Conservation (phyloP, 1,140 invertebrate genomes). For the Drosophila lacteicornis region DNA sequence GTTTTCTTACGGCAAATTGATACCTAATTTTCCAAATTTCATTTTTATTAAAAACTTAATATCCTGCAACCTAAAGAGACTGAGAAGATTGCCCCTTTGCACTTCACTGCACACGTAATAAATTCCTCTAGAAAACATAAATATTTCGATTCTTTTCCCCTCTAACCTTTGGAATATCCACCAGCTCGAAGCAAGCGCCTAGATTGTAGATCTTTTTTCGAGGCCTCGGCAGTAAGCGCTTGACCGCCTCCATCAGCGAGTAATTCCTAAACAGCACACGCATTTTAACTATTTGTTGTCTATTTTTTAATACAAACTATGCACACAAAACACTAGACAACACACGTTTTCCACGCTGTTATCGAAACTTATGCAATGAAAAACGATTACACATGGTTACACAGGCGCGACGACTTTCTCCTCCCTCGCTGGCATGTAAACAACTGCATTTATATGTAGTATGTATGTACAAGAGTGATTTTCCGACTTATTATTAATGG, state of each 20-base stretch:
- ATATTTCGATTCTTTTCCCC: background rate
- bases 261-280: conserved; percentile 47
- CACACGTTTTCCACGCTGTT: conserved; percentile 46
- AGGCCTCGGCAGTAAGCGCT: conserved; percentile 45
- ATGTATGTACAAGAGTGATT: conserved; percentile 46
- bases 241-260: conserved; percentile 41
- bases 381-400: conserved; percentile 62
- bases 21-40: no score
- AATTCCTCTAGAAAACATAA: background rate
- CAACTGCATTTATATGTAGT: conserved; percentile 35
- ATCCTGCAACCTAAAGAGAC: no score
- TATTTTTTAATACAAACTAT: conserved; percentile 52
- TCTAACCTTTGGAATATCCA: conserved; percentile 69
- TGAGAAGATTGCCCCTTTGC: background rate
- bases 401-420: conserved; percentile 47
- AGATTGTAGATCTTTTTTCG: conserved; percentile 72
- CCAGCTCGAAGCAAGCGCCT: conserved; percentile 63
- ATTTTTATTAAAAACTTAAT: background rate
- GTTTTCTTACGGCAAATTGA: no score
- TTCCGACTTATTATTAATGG: conserved; percentile 58
- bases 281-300: conserved; percentile 31
- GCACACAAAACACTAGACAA: conserved; percentile 47
- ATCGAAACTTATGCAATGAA: conserved; percentile 73
- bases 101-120: background rate
- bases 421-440: conserved; percentile 44